phyloP scores from a whole-genome alignment of 2,113 vertebrate genomes.

The Hemibagrus wyckioides region DNA sequence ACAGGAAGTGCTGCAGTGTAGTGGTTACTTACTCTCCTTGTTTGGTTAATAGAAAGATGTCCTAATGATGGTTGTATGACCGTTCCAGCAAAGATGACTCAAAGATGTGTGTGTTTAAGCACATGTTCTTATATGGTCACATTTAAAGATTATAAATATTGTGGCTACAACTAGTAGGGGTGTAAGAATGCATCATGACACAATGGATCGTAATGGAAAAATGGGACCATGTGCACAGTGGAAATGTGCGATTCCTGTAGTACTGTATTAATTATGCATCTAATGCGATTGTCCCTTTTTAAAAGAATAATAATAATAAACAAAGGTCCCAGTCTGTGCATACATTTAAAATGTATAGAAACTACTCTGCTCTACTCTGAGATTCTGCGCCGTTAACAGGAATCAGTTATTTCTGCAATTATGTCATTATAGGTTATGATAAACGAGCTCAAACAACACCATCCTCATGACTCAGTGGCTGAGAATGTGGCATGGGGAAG shows the following conservation, averaged over 20 bases:
- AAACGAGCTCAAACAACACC: too few species aligned
- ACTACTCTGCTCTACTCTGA: background rate
- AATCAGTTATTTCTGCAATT: background rate
- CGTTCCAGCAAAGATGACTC: background rate
- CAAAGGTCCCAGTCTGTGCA: background rate
- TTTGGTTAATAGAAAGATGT: background rate
- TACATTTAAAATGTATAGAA: background rate
- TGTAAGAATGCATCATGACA: background rate
- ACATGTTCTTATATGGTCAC: background rate
- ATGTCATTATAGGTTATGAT: too few species aligned
- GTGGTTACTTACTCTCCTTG: background rate
- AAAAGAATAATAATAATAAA: background rate
- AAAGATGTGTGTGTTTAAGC: background rate
- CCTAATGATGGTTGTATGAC: background rate
- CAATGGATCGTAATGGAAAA: too few species aligned
- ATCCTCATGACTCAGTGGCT: background rate
- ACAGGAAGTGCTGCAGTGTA: background rate
- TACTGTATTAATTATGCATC: background rate
- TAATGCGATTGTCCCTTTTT: background rate
- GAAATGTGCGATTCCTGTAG: background rate
- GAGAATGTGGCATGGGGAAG: background rate
- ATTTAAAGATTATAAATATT: background rate
- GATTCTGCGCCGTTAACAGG: background rate
- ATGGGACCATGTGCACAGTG: background rate
- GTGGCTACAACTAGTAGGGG: background rate